These are phyloP conservation scores for Agonopterix arenella DNA, from an alignment of 2,888 invertebrate species.

Conservation along the genomic window DNA sequence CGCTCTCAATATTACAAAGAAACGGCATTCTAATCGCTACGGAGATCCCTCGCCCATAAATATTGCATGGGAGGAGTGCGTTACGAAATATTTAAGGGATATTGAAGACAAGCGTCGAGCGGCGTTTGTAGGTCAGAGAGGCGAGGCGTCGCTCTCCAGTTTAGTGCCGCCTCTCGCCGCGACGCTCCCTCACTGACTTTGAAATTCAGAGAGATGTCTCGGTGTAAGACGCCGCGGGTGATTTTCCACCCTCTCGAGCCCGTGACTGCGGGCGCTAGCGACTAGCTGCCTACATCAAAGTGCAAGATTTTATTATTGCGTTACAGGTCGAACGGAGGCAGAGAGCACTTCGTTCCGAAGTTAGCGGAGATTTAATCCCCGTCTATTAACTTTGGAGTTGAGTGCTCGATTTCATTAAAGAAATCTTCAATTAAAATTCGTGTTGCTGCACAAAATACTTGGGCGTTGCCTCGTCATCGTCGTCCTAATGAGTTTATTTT, in stretches of 20 bases:
- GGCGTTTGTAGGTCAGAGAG: constrained; percentile 61
- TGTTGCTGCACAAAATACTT: constrained; percentile 26
- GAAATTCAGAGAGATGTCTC: constrained; percentile 31
- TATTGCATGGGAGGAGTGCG: constrained; percentile 51
- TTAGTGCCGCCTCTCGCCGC: constrained; percentile 46
- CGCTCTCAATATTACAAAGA: constrained; percentile 50
- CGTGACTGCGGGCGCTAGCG: constrained; percentile 21
- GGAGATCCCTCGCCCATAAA: constrained; percentile 54
- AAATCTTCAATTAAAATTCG: constrained; percentile 25
- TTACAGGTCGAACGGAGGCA: constrained; percentile 39
- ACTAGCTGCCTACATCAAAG: constrained; percentile 56
- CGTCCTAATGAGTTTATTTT: constrained; percentile 20
- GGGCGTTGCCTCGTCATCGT: constrained; percentile 15
- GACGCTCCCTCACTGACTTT: constrained; percentile 31
- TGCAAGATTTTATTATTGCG: constrained; percentile 58
- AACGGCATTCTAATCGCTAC: constrained; percentile 63
- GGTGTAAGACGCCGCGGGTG: constrained; percentile 40
- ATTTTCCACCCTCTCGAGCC: constrained; percentile 47
- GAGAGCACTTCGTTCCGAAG: constrained; percentile 27
- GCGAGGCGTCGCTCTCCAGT: constrained; percentile 38
- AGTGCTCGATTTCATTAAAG: constrained; percentile 34
- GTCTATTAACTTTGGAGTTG: constrained; percentile 27
- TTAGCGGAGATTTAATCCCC: constrained; percentile 41
- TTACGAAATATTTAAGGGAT: constrained; percentile 53
- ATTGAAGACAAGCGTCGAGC: constrained; percentile 19